Conservation (phyloP, 2,888 invertebrate genomes). For the Clusia tigrina region DNA sequence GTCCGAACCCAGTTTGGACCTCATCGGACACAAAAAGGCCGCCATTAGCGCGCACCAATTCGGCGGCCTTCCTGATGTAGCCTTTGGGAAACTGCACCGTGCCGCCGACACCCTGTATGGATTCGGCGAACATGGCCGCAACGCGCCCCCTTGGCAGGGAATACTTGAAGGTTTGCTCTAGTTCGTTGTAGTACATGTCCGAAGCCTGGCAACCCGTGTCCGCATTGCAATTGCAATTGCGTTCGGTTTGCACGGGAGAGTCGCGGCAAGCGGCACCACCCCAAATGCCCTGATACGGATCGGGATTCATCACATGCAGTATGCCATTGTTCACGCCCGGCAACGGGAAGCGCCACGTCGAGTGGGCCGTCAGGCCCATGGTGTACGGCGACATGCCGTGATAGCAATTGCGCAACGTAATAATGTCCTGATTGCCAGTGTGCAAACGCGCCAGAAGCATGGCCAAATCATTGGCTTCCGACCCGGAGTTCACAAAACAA, state of each 20-base stretch:
- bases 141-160: conserved; percentile 80
- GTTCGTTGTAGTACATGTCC: conserved; percentile 82
- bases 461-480: conserved; percentile 97
- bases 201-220: conserved; percentile 74
- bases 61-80: conserved; percentile 82
- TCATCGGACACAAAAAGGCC: conserved; percentile 94
- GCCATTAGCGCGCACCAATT: conserved; percentile 79
- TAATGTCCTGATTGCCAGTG: conserved; percentile 84
- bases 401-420: conserved; percentile 88
- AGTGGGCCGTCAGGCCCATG: conserved; percentile 82
- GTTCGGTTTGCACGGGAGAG: conserved; percentile 77
- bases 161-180: conserved; percentile 74
- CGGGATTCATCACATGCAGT: conserved; percentile 90
- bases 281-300: conserved; percentile 90
- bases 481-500: conserved; percentile 95
- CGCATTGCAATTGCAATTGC: conserved; percentile 72
- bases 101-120: conserved; percentile 96
- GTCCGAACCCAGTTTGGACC: conserved; percentile 96
- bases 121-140: conserved; percentile 93
- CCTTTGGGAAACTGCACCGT: conserved; percentile 90
- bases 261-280: conserved; percentile 89
- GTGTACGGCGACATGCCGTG: conserved; percentile 90
- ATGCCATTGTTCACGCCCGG: conserved; percentile 76
- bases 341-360: conserved; percentile 80
- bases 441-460: conserved; percentile 84